These are phyloP conservation scores for Caenorhabditis tropicalis DNA, from an alignment of 1,140 invertebrate species.

Conservation along the genomic window DNA sequence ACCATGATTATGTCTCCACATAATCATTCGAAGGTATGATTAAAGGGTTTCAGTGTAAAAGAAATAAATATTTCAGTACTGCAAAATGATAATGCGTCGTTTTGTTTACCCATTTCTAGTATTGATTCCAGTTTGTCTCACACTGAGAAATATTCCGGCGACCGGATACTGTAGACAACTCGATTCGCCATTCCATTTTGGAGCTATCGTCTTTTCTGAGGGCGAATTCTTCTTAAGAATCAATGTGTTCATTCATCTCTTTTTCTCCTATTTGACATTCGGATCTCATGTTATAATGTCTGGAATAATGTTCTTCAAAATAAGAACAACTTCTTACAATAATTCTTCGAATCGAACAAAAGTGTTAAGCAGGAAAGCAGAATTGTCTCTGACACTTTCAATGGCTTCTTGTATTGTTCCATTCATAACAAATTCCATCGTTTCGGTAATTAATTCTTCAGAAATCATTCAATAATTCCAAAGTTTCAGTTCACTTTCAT, in stretches of 20 bases:
- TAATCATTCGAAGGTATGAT: background rate
- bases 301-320: background rate
- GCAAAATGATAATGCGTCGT: background rate
- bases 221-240: background rate
- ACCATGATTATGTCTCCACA: background rate
- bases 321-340: background rate
- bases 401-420: background rate
- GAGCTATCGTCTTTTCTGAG: background rate
- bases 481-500: background rate
- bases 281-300: background rate
- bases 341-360: background rate
- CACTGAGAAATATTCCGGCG: background rate
- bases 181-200: background rate
- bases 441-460: background rate
- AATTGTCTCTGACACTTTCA: background rate
- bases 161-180: background rate
- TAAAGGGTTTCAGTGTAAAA: background rate
- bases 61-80: background rate
- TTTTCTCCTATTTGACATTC: background rate
- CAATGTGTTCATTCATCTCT: background rate
- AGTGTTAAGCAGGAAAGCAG: background rate
- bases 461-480: too few relatives aligned
- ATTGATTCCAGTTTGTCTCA: background rate
- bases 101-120: background rate
- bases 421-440: background rate